Evolutionary conservation across 2,113 vertebrate genomes (phyloP).

Genomic region (Syrrhaptes paradoxus): DNA sequence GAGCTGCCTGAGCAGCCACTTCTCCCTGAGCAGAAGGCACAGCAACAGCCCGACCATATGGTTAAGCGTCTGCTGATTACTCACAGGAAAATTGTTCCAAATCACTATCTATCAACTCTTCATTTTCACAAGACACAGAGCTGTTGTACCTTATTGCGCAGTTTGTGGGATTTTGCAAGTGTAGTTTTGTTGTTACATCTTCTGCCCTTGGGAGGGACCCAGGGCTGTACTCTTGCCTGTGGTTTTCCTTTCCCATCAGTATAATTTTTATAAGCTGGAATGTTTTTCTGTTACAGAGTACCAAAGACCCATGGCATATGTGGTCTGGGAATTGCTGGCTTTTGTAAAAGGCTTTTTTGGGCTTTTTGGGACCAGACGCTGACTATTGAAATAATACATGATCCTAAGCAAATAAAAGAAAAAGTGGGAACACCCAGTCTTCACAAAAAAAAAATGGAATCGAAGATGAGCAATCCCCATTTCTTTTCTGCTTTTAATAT

Average conservation of each 20-base stretch:
- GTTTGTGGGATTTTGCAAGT: not conserved
- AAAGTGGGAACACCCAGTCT: not conserved
- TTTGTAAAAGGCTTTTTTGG: not conserved
- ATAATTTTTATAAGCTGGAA: not conserved
- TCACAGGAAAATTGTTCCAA: not conserved
- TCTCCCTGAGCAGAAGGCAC: not conserved
- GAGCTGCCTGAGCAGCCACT: not conserved
- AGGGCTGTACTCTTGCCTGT: not conserved
- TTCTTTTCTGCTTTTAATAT: not conserved
- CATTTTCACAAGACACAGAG: not conserved
- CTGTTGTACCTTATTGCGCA: rapidly evolving
- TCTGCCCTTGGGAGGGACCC: not conserved
- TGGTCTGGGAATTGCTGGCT: not conserved
- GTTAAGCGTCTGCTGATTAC: not conserved
- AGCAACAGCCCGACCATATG: not conserved
- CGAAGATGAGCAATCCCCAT: not conserved
- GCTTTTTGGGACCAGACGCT: not conserved
- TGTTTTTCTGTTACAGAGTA: not conserved
- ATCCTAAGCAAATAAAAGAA: not conserved
- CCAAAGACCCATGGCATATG: not conserved
- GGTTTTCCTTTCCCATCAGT: not conserved
- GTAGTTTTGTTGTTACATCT: not conserved
- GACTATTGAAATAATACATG: not conserved
- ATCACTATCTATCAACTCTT: not conserved
- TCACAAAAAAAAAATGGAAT: not conserved